These are phyloP conservation scores for Canis aureus DNA, from an alignment of 2,113 vertebrate genomes.

Conservation along the genomic window DNA sequence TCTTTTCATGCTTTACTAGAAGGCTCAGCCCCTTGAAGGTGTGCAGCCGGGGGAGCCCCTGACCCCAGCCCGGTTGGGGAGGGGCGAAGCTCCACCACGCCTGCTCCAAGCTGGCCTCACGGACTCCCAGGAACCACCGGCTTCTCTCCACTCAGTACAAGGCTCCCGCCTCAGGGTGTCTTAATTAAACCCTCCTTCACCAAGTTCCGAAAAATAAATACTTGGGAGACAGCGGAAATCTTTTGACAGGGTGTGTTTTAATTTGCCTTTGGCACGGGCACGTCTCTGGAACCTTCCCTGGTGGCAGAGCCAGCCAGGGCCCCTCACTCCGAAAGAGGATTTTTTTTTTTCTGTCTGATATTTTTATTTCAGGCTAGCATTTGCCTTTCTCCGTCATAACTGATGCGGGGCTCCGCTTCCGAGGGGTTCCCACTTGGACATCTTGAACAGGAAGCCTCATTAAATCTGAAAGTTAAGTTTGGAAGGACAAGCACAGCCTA, in stretches of 20 bases:
- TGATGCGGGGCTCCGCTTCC: neutral
- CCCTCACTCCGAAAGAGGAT: neutral
- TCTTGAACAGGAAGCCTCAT: neutral
- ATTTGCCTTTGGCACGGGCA: neutral
- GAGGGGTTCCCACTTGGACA: neutral
- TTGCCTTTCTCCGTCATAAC: neutral
- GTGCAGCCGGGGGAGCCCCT: neutral
- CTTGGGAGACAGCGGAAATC: neutral
- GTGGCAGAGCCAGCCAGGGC: neutral
- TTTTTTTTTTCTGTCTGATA: neutral
- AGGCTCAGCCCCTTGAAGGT: neutral
- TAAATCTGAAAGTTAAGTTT: neutral
- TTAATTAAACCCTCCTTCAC: neutral
- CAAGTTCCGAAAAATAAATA: neutral
- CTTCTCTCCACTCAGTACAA: neutral
- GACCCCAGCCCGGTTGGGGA: neutral
- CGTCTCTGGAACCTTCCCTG: neutral
- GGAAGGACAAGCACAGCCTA: neutral
- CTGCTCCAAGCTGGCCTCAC: fast-evolving
- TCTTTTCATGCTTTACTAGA: neutral
- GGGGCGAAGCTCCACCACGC: neutral
- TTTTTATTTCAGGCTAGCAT: neutral
- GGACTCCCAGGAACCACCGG: too few relatives aligned
- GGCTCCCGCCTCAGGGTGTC: neutral
- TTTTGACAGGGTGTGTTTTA: neutral